These are phyloP conservation scores for Catalaphyllia jardinei DNA, from an alignment of 64 coral and sea anemone genomes.

Conservation along the genomic window DNA sequence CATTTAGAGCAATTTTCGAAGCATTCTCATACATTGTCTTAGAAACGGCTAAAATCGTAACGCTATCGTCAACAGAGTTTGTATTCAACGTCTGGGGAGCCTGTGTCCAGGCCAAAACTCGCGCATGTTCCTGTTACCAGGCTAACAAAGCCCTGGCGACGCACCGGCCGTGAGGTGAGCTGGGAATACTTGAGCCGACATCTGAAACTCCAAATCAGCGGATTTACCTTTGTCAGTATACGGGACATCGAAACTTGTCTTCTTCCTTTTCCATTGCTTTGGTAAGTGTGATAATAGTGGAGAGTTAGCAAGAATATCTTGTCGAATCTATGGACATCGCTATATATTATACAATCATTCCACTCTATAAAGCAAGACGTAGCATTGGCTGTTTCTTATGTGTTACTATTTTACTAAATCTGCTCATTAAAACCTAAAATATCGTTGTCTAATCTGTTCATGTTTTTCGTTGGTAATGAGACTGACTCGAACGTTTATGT, in stretches of 20 bases:
- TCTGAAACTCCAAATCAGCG: not conserved
- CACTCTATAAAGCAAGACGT: not conserved
- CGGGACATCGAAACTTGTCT: not conserved
- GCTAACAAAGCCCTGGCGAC: too few relatives aligned
- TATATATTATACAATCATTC: not conserved
- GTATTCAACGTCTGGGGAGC: too few relatives aligned
- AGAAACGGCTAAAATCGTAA: too few relatives aligned
- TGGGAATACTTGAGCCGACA: not conserved
- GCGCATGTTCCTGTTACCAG: too few relatives aligned
- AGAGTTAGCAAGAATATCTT: not conserved
- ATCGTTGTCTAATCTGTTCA: not conserved
- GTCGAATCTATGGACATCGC: not conserved
- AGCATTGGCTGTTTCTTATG: not conserved
- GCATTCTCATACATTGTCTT: too few relatives aligned
- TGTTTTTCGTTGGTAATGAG: not conserved
- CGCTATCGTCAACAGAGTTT: too few relatives aligned
- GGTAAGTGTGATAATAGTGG: not conserved
- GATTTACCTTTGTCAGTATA: not conserved
- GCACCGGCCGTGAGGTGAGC: too few relatives aligned
- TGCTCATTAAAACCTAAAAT: not conserved
- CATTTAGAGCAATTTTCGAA: too few relatives aligned
- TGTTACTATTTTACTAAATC: not conserved
- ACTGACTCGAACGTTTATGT: not conserved
- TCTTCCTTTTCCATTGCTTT: conserved; percentile 24
- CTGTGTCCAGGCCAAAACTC: too few relatives aligned